These are phyloP conservation scores for Sorex fumeus DNA, from an alignment of 2,113 vertebrate genomes.

Conservation along the genomic window DNA sequence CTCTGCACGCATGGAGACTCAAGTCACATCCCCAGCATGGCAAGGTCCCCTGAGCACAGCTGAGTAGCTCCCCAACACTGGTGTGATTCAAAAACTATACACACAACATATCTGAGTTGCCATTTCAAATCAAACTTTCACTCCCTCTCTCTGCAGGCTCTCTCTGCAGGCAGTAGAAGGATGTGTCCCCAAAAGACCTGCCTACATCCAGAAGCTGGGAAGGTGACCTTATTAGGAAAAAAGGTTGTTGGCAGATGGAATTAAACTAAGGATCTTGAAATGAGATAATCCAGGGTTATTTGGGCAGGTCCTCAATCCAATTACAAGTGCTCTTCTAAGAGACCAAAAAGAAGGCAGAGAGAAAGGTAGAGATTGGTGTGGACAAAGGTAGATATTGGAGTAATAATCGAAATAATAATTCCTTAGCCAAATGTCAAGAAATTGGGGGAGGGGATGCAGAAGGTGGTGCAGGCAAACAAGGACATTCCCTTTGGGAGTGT, in stretches of 20 bases:
- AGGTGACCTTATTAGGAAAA: not conserved
- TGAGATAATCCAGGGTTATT: not conserved
- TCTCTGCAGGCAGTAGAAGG: not conserved
- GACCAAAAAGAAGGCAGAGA: not conserved
- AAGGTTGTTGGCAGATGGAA: not conserved
- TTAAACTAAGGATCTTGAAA: not conserved
- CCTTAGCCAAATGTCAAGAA: not conserved
- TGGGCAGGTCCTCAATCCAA: constrained; percentile 16
- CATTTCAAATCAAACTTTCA: not conserved
- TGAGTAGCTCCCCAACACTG: too few relatives aligned
- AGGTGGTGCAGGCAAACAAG: not conserved
- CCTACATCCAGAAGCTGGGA: not conserved
- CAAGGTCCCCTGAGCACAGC: too few relatives aligned
- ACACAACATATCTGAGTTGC: not conserved
- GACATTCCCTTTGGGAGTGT: not conserved
- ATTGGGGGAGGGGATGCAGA: not conserved
- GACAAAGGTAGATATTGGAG: too few relatives aligned
- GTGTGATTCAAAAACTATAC: not conserved
- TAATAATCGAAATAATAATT: not conserved
- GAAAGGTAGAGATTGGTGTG: not conserved
- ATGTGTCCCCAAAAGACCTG: not conserved
- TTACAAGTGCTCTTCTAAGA: constrained; percentile 27
- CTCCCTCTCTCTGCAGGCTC: not conserved
- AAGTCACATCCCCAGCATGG: too few relatives aligned
- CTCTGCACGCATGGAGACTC: too few relatives aligned